Percentiles rank a stretch among this genome's conserved stretches.
phyloP scores from a whole-genome alignment of 2,888 invertebrate genomes.

The Orthosia incerta region DNA sequence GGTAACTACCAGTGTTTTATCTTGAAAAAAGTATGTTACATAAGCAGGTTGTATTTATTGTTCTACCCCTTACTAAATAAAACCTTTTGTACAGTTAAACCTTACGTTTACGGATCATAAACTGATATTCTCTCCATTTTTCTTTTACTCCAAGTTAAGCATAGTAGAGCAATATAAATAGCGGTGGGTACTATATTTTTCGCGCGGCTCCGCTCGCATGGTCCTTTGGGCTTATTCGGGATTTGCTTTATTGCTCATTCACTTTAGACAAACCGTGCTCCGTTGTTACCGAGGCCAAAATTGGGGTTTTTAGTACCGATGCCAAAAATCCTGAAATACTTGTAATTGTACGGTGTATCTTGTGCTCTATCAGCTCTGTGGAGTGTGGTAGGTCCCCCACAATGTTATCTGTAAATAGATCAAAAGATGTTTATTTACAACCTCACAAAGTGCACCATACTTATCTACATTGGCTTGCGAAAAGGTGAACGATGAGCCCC shows the following conservation, averaged over 20 bases:
- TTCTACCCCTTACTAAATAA: slow-evolving; percentile 20
- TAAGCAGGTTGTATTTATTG: background rate
- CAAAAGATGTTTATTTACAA: slow-evolving; percentile 3
- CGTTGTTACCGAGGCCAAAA: slow-evolving; percentile 54
- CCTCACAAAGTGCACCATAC: background rate
- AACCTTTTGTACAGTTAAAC: slow-evolving; percentile 43
- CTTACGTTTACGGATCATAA: slow-evolving; percentile 57
- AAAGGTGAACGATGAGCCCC: background rate
- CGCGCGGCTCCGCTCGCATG: slow-evolving; percentile 54
- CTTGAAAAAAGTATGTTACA: background rate
- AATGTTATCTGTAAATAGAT: background rate
- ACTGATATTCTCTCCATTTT: slow-evolving; percentile 57
- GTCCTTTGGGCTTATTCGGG: slow-evolving; percentile 62
- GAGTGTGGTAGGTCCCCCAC: background rate
- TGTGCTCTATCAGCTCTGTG: background rate
- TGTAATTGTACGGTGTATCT: slow-evolving; percentile 41
- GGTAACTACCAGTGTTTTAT: background rate
- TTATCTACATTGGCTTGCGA: background rate
- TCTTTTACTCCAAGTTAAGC: slow-evolving; percentile 59
- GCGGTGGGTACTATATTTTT: slow-evolving; percentile 65
- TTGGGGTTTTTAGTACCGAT: slow-evolving; percentile 49
- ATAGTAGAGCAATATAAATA: slow-evolving; percentile 58
- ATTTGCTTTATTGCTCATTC: slow-evolving; percentile 69
- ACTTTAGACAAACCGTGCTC: slow-evolving; percentile 65
- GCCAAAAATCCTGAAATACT: slow-evolving; percentile 44